Evolutionary conservation across 2,888 invertebrate genomes (phyloP).

Genomic region (Tinea trinotella): DNA sequence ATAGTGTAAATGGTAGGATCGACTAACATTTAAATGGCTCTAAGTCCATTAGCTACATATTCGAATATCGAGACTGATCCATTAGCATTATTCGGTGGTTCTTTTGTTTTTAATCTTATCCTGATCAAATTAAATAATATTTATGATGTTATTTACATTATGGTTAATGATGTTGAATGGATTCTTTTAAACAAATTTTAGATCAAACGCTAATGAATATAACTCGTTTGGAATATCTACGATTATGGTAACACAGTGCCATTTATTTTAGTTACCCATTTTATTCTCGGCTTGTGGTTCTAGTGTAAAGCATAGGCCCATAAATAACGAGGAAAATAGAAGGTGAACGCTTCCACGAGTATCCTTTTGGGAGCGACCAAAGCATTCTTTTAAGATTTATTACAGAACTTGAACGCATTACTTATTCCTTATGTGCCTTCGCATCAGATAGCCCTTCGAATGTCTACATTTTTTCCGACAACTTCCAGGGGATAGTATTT

Average conservation of each 20-base stretch:
- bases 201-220: neutral
- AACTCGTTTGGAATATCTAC: conserved; percentile 32
- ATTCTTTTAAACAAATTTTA: conserved; percentile 7
- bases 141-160: neutral
- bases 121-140: neutral
- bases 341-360: conserved; percentile 69
- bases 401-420: conserved; percentile 67
- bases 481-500: neutral
- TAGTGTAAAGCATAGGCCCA: conserved; percentile 67
- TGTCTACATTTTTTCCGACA: conserved; percentile 4
- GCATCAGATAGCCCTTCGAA: conserved; percentile 41
- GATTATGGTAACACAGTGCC: conserved; percentile 57
- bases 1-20: conserved; percentile 56
- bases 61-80: neutral
- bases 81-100: conserved; percentile 6
- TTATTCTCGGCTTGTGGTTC: conserved; percentile 65
- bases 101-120: conserved; percentile 8
- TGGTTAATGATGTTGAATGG: neutral
- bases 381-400: conserved; percentile 73
- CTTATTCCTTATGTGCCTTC: conserved; percentile 67
- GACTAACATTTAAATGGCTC: neutral
- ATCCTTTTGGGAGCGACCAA: conserved; percentile 70
- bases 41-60: neutral
- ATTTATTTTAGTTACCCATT: conserved; percentile 69
- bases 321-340: conserved; percentile 70